Evolutionary conservation across 2,888 invertebrate genomes (phyloP).

Genomic region (Teleogryllus oceanicus): DNA sequence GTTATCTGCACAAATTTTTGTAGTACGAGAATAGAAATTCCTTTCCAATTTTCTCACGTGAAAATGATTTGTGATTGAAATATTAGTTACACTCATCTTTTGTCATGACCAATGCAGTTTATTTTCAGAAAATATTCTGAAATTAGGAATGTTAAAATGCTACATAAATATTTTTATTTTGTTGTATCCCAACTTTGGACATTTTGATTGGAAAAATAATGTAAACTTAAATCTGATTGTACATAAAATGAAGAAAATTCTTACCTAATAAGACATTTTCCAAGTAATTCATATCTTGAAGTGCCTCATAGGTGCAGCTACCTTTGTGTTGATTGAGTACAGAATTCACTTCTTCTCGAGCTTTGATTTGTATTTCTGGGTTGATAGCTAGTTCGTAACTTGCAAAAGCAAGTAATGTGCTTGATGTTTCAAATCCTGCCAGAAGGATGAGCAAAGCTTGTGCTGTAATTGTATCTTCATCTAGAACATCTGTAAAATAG

Average conservation of each 20-base stretch:
- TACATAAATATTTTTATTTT: too few species aligned
- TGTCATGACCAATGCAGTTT: too few species aligned
- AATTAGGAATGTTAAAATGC: too few species aligned
- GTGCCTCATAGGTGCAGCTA: constrained; percentile 42
- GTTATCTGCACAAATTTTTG: too few species aligned
- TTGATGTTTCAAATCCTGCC: constrained; percentile 61
- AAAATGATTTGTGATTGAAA: too few species aligned
- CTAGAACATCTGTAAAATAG: constrained; percentile 43
- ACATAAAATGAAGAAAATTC: constrained; percentile 12
- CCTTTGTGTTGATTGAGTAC: constrained; percentile 47
- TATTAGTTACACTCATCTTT: too few species aligned
- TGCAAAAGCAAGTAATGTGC: constrained; percentile 56
- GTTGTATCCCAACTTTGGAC: too few species aligned
- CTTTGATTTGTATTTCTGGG: constrained; percentile 51
- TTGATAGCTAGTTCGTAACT: constrained; percentile 53
- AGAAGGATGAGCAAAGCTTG: constrained; percentile 58
- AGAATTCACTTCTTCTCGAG: constrained; percentile 48
- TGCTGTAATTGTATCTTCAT: constrained; percentile 56
- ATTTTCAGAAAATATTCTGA: too few species aligned
- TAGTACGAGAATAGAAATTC: too few species aligned
- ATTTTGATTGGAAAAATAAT: too few species aligned
- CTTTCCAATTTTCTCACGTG: too few species aligned
- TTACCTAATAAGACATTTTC: constrained; percentile 44
- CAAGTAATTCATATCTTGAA: constrained; percentile 44
- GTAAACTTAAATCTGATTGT: too few species aligned